Base-by-base conservation (phyloP, 37 sponge, comb jelly and placozoan species). In the Beroe ovata region DNA sequence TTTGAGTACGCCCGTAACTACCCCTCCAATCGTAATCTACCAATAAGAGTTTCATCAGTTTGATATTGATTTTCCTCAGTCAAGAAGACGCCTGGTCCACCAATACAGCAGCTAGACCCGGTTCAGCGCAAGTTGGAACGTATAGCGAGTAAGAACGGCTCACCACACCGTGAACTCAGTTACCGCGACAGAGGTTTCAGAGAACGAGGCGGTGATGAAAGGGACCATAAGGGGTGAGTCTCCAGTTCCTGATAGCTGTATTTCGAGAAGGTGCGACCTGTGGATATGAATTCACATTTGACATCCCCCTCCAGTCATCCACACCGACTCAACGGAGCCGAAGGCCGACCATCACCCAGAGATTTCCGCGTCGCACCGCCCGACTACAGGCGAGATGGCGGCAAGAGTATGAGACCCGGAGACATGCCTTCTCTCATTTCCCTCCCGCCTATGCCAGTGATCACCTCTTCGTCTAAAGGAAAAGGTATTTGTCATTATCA, bases 351-450 rank as follows among this genome's bases (percentile, higher is more conserved):
- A 4, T 30, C 69, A 3, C 69, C 69, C 18, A 34, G 69, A 2
- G 69, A 66, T 33, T 29, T 34, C 69, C 33, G 69, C 1, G 30
- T 4, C 35, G 28, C 29, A 6, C 54, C 54, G 54, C 54, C 54
- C 6, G 63, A 62, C 29, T 66, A 66, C 69, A 77, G 84, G 41
- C 22, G 54, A 38, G 84, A 77, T 2, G 54, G 84, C 41, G 63
- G 19, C 23, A 39, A 35, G 42, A 77, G 84, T 54, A 77, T 77
- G 84, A 38, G 84, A 20, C 84, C 84, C n/a, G 84, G 84, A 19
- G 84, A 77, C 47, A 77, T 77, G 84, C 84, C 84, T 6, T 77
- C 84, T 26, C 47, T 77, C 3, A 77, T 77, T 14, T 77, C 84
- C 54, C 84, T 77, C n/a, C 84, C 84, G 21, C 84, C 84, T 25